Evolutionary conservation across 2,113 vertebrate genomes (phyloP).

Genomic region (Epinephelus cyanopodus): DNA sequence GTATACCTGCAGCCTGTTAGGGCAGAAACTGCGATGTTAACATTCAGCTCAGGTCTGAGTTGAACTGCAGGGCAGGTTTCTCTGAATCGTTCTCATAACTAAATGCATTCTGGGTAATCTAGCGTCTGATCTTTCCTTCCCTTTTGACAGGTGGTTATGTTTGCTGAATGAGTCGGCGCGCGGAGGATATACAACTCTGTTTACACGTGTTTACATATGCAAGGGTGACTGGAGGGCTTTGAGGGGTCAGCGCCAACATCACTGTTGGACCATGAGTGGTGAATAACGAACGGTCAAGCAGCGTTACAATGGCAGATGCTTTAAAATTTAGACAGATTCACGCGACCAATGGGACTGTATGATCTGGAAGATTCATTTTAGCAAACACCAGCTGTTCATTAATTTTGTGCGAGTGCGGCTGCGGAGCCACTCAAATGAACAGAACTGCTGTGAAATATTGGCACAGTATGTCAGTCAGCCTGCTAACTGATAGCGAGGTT

Average conservation of each 20-base stretch:
- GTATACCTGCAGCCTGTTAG: slow-evolving; percentile 15
- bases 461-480: slow-evolving; percentile 33
- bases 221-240: slow-evolving; percentile 1
- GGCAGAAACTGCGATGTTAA: slow-evolving; percentile 29
- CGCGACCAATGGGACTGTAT: slow-evolving; percentile 5
- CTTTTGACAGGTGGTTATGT: slow-evolving; percentile 17
- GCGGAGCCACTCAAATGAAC: slow-evolving; percentile 37
- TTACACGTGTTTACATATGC: slow-evolving; percentile 3
- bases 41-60: slow-evolving; percentile 41
- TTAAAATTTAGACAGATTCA: slow-evolving; percentile 21
- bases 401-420: slow-evolving; percentile 21
- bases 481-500: slow-evolving; percentile 14
- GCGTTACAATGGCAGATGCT: slow-evolving; percentile 33
- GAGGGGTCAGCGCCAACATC: background rate
- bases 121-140: slow-evolving; percentile 28
- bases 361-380: slow-evolving; percentile 47
- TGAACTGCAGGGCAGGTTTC: slow-evolving; percentile 41
- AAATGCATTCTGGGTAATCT: slow-evolving; percentile 44
- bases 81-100: slow-evolving; percentile 31
- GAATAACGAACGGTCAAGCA: background rate
- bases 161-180: slow-evolving; percentile 21
- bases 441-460: slow-evolving; percentile 34
- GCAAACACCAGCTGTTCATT: slow-evolving; percentile 63
- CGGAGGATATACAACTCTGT: slow-evolving; percentile 1
- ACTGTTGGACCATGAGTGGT: background rate